phyloP scores from a whole-genome alignment of 2,113 vertebrate genomes.

The Chiloscyllium plagiosum region DNA sequence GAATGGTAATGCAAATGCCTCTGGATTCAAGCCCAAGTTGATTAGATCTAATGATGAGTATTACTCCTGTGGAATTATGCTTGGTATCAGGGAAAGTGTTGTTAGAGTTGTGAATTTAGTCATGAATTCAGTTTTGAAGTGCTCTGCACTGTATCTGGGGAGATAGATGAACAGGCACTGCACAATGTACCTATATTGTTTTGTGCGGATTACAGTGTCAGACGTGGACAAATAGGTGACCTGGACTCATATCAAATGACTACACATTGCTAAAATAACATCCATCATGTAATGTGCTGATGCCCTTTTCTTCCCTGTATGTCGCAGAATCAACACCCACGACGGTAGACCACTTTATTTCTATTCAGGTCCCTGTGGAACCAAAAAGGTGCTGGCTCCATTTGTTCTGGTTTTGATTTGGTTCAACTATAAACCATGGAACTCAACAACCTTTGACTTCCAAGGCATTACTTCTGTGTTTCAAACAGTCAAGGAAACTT shows the following conservation, averaged over 20 bases:
- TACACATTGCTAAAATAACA: neutral
- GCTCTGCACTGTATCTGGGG: neutral
- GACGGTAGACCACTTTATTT: neutral
- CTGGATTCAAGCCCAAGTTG: neutral
- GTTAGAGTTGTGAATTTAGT: neutral
- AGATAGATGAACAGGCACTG: neutral
- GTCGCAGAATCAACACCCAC: neutral
- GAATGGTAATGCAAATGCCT: neutral
- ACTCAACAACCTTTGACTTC: neutral
- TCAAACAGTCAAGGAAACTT: neutral
- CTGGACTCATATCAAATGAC: neutral
- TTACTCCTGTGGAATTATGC: neutral
- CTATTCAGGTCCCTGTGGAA: neutral
- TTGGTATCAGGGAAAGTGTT: neutral
- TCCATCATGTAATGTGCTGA: neutral
- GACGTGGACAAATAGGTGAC: neutral
- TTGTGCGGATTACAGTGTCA: neutral
- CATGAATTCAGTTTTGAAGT: neutral
- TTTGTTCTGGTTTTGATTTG: neutral
- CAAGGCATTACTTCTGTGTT: neutral
- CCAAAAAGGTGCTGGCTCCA: neutral
- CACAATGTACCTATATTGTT: neutral
- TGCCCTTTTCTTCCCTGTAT: neutral
- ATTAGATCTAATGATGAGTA: neutral
- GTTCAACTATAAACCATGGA: neutral